These are phyloP conservation scores for Rhopalosiphum nymphaeae DNA, from an alignment of 2,888 invertebrate species.

Conservation along the genomic window DNA sequence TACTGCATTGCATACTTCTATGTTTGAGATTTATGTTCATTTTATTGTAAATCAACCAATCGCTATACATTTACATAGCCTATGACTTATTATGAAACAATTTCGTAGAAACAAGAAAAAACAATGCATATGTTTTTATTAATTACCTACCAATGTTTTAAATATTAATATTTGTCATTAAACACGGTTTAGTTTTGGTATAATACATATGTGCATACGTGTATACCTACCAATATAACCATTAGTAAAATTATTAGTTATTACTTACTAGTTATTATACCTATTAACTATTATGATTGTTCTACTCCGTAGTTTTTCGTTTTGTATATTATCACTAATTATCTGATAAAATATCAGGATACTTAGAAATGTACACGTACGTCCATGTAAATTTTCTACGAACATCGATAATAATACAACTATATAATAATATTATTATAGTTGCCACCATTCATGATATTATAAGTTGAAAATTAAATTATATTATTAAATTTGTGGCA, in stretches of 20 bases:
- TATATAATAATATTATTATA: not conserved
- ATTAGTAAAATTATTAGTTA: not conserved
- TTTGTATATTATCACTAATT: not conserved
- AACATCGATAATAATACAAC: slow-evolving; percentile 13
- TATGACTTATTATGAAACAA: not conserved
- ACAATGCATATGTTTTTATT: not conserved
- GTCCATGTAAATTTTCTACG: slow-evolving; percentile 2
- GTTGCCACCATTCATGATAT: not conserved
- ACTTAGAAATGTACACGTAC: not conserved
- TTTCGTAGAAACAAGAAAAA: not conserved
- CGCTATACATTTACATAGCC: not conserved
- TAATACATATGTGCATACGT: not conserved
- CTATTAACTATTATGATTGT: not conserved
- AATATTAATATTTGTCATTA: not conserved
- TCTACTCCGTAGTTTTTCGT: not conserved
- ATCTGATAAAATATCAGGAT: not conserved
- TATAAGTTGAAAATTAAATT: not conserved
- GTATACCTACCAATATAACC: not conserved
- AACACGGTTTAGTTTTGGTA: not conserved
- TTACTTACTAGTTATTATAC: not conserved
- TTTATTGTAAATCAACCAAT: slow-evolving; percentile 25
- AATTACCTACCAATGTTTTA: not conserved
- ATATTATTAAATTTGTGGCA: not conserved
- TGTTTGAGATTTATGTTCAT: slow-evolving; percentile 21
- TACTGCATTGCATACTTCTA: slow-evolving; percentile 8